These are phyloP conservation scores for Falcaria lacertinaria DNA, from an alignment of 2,888 invertebrate genomes.

Conservation along the genomic window DNA sequence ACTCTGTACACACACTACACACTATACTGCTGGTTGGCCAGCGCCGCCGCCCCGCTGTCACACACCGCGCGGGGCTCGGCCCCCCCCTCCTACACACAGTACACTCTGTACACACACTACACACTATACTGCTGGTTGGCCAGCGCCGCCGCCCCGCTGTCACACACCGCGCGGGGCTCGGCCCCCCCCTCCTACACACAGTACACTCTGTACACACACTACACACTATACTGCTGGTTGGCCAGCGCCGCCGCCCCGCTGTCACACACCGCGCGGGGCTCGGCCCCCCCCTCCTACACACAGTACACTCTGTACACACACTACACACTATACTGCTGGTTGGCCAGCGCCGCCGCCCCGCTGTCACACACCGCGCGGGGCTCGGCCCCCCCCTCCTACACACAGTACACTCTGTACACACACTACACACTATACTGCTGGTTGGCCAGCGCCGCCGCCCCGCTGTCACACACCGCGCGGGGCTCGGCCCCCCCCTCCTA, in stretches of 20 bases:
- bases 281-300: conserved; percentile 79
- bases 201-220: too few relatives aligned
- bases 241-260: conserved; percentile 86
- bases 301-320: too few relatives aligned
- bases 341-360: conserved; percentile 87
- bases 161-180: conserved; percentile 82
- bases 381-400: conserved; percentile 81
- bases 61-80: conserved; percentile 81
- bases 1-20: conserved; percentile 83
- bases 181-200: conserved; percentile 78
- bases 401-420: too few relatives aligned
- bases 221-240: conserved; percentile 95
- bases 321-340: conserved; percentile 95
- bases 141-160: conserved; percentile 85
- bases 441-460: conserved; percentile 89
- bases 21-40: conserved; percentile 95
- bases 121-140: conserved; percentile 95
- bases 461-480: conserved; percentile 83
- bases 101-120: conserved; percentile 82
- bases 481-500: conserved; percentile 82
- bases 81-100: conserved; percentile 79
- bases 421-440: conserved; percentile 93
- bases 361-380: conserved; percentile 83
- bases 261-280: conserved; percentile 83
- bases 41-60: conserved; percentile 86